Evolutionary conservation across 2,888 invertebrate genomes (phyloP), one percentile per base, ranked within the genome.

Genomic region (Brachyptera putata): DNA sequence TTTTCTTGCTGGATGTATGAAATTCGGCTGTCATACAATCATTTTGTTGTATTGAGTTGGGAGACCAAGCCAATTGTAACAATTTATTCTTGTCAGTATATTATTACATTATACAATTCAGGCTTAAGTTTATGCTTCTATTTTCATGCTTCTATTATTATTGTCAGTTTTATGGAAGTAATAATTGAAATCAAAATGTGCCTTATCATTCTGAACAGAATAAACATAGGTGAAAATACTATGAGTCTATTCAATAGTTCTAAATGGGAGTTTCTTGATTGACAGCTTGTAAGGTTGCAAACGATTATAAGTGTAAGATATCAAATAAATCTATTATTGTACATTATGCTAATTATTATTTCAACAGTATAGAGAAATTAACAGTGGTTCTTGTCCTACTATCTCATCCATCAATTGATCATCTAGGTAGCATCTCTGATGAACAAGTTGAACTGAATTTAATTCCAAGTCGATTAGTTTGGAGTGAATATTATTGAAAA

Each of bases 261-360:
- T 34, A 37, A 57, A 48, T 57, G 57, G 46, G 48, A 25, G 36
- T 34, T 37, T 22, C 57, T 37, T 24, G 46, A 37, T 43, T 43
- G 39, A 41, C 43, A 43, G 41, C 14, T 30, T 43, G 34, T 57
- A 34, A 46, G 57, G 48, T 48, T 57, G 48, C 48, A 48, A 48
- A 16, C 34, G 26, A 48, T 34, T 13, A 57, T 21, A 46, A 57
- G 57, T 57, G 57, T 57, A 57, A 48, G 41, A 34, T 57, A 57
- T 57, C 37, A 57, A 34, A 34, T 13, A 9, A 34, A 34, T 34
- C 34, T 34, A 34, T 34, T 9, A 34, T 34, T 34, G 34, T 34
- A 34, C 34, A 34, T 34, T 9, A 9, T 34, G 13, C 13, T 34
- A 34, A n/a, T n/a, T n/a, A n/a, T n/a, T n/a, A n/a, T n/a, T n/a